These are phyloP conservation scores for Rhopalosiphum padi DNA, from an alignment of 1,140 invertebrate genomes.

Conservation along the genomic window DNA sequence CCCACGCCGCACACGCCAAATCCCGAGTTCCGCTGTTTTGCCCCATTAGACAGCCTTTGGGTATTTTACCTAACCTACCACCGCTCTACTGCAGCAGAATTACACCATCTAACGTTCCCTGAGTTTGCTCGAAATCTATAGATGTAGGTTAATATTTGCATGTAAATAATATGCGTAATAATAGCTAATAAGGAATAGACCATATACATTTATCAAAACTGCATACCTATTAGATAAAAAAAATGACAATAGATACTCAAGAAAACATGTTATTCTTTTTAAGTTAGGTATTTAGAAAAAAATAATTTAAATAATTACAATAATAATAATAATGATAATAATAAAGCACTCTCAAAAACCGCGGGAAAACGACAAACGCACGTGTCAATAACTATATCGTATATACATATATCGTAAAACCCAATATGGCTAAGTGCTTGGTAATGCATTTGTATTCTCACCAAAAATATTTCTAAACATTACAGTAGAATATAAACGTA, in stretches of 20 bases:
- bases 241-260: neutral
- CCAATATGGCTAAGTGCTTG: neutral
- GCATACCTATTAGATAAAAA: neutral
- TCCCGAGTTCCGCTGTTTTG: slow-evolving; percentile 38
- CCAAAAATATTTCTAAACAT: neutral
- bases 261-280: neutral
- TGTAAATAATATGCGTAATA: neutral
- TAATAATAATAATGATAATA: neutral
- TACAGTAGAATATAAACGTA: neutral
- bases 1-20: slow-evolving; percentile 10
- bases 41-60: slow-evolving; percentile 27
- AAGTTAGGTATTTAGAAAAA: neutral
- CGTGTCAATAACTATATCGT: neutral
- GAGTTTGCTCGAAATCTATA: neutral
- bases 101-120: neutral
- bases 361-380: slow-evolving; percentile 2
- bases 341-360: neutral
- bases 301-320: neutral
- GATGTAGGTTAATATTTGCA: neutral
- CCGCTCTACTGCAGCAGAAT: neutral
- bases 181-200: neutral
- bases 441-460: neutral
- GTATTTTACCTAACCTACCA: neutral
- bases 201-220: neutral
- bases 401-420: neutral